These are phyloP conservation scores for Saccostrea glomerata DNA, from an alignment of 1,140 invertebrate species.

Conservation along the genomic window DNA sequence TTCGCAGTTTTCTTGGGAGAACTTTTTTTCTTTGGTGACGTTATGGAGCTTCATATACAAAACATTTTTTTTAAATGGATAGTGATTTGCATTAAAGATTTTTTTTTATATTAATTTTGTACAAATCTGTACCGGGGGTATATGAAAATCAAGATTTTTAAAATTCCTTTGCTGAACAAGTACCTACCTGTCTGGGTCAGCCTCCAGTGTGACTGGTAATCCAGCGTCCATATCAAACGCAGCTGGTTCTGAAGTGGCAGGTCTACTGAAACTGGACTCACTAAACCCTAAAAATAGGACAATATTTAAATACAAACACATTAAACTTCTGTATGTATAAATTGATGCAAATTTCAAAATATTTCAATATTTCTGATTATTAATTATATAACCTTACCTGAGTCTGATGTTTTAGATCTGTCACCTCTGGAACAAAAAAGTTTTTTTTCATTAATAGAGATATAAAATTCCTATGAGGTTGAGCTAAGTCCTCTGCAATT, in stretches of 20 bases:
- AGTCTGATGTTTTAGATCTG: conserved; percentile 3
- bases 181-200: neutral
- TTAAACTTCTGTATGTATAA: neutral
- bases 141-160: no score
- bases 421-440: neutral
- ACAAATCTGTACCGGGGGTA: no score
- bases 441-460: neutral
- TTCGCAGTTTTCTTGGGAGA: neutral
- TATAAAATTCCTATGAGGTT: neutral
- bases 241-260: neutral
- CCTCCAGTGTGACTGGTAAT: neutral
- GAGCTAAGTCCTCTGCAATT: no score
- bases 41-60: neutral
- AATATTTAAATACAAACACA: no score
- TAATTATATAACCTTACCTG: neutral
- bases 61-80: no score
- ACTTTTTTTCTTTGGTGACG: neutral
- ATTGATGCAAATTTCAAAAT: neutral
- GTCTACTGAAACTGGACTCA: neutral
- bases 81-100: no score
- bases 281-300: neutral
- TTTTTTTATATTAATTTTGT: no score
- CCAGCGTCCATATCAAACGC: conserved; percentile 4
- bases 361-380: neutral
- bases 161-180: neutral